Evolutionary conservation across 35 echinoderm and acorn worm species (phyloP).

Genomic region (Lytechinus pictus): DNA sequence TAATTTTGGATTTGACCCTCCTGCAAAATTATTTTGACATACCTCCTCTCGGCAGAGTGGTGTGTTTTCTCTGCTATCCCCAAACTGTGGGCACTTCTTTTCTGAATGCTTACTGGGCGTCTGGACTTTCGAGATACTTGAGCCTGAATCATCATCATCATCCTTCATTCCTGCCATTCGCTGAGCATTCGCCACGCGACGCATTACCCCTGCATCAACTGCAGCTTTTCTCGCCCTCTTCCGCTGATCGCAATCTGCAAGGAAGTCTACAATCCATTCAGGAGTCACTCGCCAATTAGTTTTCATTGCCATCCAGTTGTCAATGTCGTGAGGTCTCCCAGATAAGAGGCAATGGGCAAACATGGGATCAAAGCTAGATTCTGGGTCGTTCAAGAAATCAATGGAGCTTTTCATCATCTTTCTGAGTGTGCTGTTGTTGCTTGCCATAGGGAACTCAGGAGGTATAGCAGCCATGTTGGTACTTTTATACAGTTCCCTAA

Average conservation of each 20-base stretch:
- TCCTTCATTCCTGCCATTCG: neutral
- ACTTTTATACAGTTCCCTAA: neutral
- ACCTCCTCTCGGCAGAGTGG: neutral
- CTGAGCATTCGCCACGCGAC: slow-evolving; percentile 11
- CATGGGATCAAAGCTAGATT: neutral
- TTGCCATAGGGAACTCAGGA: slow-evolving; percentile 9
- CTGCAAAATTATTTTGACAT: neutral
- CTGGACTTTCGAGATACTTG: neutral
- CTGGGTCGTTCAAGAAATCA: neutral
- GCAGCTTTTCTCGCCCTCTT: neutral
- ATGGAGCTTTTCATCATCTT: slow-evolving; percentile 15
- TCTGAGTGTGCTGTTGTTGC: slow-evolving; percentile 17
- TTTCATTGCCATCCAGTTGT: slow-evolving; percentile 48
- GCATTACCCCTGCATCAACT: slow-evolving; percentile 30
- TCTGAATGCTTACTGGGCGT: neutral
- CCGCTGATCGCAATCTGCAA: slow-evolving; percentile 7
- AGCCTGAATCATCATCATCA: neutral
- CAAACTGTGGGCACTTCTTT: neutral
- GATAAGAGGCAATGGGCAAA: slow-evolving; percentile 29
- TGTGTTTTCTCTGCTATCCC: neutral
- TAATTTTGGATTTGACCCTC: neutral
- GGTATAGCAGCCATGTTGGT: neutral
- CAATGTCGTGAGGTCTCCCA: slow-evolving; percentile 9
- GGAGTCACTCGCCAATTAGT: slow-evolving; percentile 19
- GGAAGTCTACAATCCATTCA: slow-evolving; percentile 32